Conservation (phyloP, 2,888 invertebrate genomes). For the Trissonchulus sp. region DNA sequence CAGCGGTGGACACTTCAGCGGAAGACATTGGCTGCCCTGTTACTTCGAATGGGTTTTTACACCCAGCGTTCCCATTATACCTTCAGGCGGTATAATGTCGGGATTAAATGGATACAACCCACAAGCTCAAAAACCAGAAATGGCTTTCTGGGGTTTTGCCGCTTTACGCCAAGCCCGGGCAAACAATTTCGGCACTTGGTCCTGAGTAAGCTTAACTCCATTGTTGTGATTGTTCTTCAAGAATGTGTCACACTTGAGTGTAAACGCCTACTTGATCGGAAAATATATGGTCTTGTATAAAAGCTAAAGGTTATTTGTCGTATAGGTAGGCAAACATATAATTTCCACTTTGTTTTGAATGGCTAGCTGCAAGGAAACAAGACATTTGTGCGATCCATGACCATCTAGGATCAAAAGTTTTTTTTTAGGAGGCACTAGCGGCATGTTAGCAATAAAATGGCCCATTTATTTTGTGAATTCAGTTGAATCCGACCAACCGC, state of each 20-base stretch:
- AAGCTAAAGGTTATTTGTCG: constrained; percentile 12
- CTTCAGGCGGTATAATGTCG: neutral
- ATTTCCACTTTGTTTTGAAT: neutral
- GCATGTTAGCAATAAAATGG: neutral
- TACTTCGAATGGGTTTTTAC: too few relatives aligned
- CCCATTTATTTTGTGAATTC: neutral
- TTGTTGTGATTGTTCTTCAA: constrained; percentile 2
- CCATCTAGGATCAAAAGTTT: constrained; percentile 20
- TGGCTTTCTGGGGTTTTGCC: neutral
- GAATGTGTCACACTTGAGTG: neutral
- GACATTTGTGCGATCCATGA: constrained; percentile 13
- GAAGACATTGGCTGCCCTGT: too few relatives aligned
- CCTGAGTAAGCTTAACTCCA: neutral
- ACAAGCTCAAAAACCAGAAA: neutral
- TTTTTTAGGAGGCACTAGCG: constrained; percentile 3
- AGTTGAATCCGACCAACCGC: constrained; percentile 3
- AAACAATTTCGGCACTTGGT: neutral
- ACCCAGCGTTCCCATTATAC: too few relatives aligned
- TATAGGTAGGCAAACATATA: constrained; percentile 9
- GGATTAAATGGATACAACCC: neutral
- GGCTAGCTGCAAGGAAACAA: neutral
- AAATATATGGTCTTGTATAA: neutral
- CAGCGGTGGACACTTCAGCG: too few relatives aligned
- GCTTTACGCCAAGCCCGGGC: neutral
- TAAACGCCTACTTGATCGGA: neutral